phyloP scores from a whole-genome alignment of 2,797 vertebrate species.

The Odontamblyopus lacepedii region DNA sequence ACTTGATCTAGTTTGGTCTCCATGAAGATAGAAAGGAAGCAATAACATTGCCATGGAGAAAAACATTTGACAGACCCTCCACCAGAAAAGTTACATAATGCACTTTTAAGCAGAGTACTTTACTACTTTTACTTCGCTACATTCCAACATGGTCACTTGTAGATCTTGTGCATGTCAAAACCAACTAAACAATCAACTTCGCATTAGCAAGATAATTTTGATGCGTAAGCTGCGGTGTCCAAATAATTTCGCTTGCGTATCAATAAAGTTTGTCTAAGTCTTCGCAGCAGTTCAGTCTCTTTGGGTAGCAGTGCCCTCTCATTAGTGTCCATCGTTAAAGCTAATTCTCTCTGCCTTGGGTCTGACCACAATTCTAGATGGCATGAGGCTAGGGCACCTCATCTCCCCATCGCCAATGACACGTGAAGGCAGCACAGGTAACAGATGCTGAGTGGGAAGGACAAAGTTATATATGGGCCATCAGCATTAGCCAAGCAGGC shows the following conservation, averaged over 20 bases:
- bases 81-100: too few relatives aligned
- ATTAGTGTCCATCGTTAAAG: slow-evolving; percentile 59
- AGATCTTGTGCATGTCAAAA: slow-evolving; percentile 38
- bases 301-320: slow-evolving; percentile 55
- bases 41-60: too few relatives aligned
- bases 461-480: slow-evolving; percentile 41
- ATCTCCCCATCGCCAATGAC: slow-evolving; percentile 71
- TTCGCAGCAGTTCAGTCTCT: slow-evolving; percentile 40
- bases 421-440: slow-evolving; percentile 69
- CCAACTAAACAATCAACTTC: slow-evolving; percentile 36
- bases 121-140: too few relatives aligned
- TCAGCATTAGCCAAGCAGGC: slow-evolving; percentile 59
- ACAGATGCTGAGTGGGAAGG: slow-evolving; percentile 50
- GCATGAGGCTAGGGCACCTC: slow-evolving; percentile 52
- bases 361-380: slow-evolving; percentile 48
- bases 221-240: too few relatives aligned
- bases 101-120: too few relatives aligned
- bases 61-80: too few relatives aligned
- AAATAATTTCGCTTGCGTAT: too few relatives aligned
- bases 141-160: not conserved
- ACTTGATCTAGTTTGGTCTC: too few relatives aligned
- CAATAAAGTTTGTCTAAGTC: slow-evolving; percentile 34
- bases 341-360: slow-evolving; percentile 59
- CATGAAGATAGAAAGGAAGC: too few relatives aligned
- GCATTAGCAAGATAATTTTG: too few relatives aligned